Base-by-base conservation (phyloP, 1,140 invertebrate genomes). In the Euglossa dilemma region DNA sequence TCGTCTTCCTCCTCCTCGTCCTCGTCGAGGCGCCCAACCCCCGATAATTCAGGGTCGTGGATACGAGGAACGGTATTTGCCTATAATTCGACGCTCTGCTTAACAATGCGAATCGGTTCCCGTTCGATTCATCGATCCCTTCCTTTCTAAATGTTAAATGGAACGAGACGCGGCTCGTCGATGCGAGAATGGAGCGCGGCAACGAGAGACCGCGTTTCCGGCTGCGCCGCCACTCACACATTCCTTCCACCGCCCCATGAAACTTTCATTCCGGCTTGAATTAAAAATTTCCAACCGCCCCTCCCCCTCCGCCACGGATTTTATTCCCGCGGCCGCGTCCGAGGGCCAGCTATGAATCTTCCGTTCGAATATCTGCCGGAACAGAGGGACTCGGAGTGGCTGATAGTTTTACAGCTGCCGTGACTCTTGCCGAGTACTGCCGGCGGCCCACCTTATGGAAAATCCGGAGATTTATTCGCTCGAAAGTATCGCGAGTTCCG, bases 61-160 rank as follows among this genome's bases (percentile, higher is more conserved):
- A 74, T 64, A 64, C 70, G 79, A 28, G 18, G 61, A 28, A 71
- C 63, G 77, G 70, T 63, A 61, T 54, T 74, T 64, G 79, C 71
- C 70, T 74, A 80, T 64, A 74, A 80, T 54, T 74, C 79, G 79
- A 74, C 79, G 70, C 69, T 36, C 50, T 54, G 70, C 59, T 80
- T 72, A 47, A 82, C 72, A 82, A 82, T 82, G 80, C 80, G 80
- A 67, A 75, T 76, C 80, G 72, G 43, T 45, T 64, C 61, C 36
- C 80, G 72, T 57, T 67, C 61, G 72, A 81, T 76, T 74, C 45
- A 67, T 69, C 80, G 72, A 67, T 69, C 69, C n/a, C 63, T 67
- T 47, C 80, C 80, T 76, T 82, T 82, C 80, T 57, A 66, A 76
- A 82, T 82, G 80, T 82, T 82, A 82, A 82, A 82, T 82, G 80